Conservation (phyloP, 2,113 vertebrate genomes). For the Sminthopsis crassicaudata region DNA sequence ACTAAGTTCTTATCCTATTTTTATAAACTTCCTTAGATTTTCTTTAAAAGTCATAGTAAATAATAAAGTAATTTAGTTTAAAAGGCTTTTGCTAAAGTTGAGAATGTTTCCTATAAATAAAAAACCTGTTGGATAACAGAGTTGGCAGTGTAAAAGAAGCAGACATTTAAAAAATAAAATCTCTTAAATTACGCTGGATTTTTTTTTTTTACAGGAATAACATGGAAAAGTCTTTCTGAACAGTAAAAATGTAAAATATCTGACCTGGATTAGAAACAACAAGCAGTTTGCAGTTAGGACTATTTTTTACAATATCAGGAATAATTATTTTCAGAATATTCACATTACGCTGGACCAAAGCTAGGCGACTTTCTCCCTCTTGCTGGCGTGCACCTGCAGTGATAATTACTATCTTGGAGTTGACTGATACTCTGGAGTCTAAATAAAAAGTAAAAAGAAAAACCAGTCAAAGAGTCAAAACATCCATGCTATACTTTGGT, state of each 20-base stretch:
- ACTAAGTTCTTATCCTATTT: neutral
- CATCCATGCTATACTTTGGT: neutral
- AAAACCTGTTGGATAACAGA: neutral
- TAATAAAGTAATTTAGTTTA: neutral
- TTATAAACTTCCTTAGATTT: neutral
- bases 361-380: conserved; percentile 95
- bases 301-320: conserved; percentile 94
- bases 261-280: conserved; percentile 98
- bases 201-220: neutral
- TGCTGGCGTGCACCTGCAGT: conserved; percentile 96
- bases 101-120: neutral
- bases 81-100: neutral
- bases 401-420: conserved; percentile 95
- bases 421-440: conserved; percentile 95
- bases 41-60: neutral
- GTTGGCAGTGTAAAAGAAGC: neutral
- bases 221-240: conserved; percentile 14
- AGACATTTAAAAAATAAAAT: neutral
- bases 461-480: conserved; percentile 25
- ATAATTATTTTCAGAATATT: conserved; percentile 98
- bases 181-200: neutral
- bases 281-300: conserved; percentile 94
- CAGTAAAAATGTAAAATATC: conserved; percentile 55
- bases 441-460: conserved; percentile 61
- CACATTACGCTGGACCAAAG: conserved; percentile 96